Evolutionary conservation across 1,140 invertebrate genomes (phyloP).

Genomic region (Theocolax elegans): DNA sequence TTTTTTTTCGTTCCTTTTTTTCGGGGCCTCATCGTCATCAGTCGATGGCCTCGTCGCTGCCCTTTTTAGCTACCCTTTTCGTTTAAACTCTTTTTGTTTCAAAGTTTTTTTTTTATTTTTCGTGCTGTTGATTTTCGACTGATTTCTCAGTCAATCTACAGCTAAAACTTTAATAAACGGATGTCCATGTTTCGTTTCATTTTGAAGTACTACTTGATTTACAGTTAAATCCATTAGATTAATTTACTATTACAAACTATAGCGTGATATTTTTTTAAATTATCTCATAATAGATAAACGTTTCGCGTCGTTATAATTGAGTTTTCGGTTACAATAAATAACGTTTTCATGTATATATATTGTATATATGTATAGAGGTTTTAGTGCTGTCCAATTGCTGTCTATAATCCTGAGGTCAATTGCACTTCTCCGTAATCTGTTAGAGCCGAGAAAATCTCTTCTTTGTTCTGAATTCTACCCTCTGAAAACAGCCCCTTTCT

Average conservation of each 20-base stretch:
- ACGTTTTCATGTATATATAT: too few species aligned
- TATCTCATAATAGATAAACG: too few species aligned
- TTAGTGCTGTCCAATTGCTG: background rate
- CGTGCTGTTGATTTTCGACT: background rate
- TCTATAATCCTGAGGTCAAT: conserved; percentile 4
- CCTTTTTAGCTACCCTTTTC: conserved; percentile 8
- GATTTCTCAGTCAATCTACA: background rate
- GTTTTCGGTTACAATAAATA: too few species aligned
- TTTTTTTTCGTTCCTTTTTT: conserved; percentile 16
- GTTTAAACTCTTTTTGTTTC: background rate
- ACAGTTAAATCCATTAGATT: too few species aligned
- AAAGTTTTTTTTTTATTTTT: background rate
- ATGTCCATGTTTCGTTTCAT: too few species aligned
- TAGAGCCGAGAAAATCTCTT: conserved; percentile 21
- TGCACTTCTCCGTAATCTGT: conserved; percentile 40
- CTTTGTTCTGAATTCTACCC: conserved; percentile 19
- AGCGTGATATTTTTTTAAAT: too few species aligned
- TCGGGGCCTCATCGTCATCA: conserved; percentile 7
- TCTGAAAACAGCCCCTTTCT: conserved; percentile 5
- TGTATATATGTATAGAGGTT: too few species aligned
- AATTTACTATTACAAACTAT: too few species aligned
- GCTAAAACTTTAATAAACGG: too few species aligned
- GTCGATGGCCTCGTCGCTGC: background rate
- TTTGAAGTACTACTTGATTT: too few species aligned
- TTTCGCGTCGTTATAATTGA: too few species aligned